Evolutionary conservation across 2,888 invertebrate genomes (phyloP).

Genomic region (Strigamia transsilvanica): DNA sequence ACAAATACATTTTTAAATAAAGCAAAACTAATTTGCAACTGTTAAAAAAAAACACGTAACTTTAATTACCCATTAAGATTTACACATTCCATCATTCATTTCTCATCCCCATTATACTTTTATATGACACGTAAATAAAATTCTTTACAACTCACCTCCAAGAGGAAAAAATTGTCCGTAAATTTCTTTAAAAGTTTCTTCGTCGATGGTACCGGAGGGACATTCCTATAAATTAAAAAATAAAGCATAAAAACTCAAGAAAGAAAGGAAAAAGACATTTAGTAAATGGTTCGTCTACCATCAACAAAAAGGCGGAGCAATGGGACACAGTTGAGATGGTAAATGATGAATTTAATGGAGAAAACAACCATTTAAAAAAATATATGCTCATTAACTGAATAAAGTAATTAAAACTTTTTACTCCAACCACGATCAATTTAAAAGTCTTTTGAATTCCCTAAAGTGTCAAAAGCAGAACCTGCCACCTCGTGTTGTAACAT

Average conservation of each 20-base stretch:
- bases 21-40: not conserved
- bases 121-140: not conserved
- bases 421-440: not conserved
- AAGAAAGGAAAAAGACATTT: not conserved
- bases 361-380: slow-evolving; percentile 6
- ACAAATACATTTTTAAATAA: not conserved
- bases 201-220: slow-evolving; percentile 85
- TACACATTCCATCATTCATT: not conserved
- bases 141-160: slow-evolving; percentile 74
- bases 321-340: not conserved
- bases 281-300: not conserved
- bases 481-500: not conserved
- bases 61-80: not conserved
- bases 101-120: not conserved
- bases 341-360: slow-evolving; percentile 16
- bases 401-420: slow-evolving; percentile 23
- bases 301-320: not conserved
- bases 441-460: not conserved
- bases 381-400: not conserved
- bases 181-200: slow-evolving; percentile 86
- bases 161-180: slow-evolving; percentile 90
- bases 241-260: not conserved
- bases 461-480: not conserved
- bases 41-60: not conserved
- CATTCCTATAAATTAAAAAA: slow-evolving; percentile 70